Evolutionary conservation across 1,140 invertebrate genomes (phyloP), one percentile per base, ranked within the genome.

Genomic region (Coenobita brevimanus): DNA sequence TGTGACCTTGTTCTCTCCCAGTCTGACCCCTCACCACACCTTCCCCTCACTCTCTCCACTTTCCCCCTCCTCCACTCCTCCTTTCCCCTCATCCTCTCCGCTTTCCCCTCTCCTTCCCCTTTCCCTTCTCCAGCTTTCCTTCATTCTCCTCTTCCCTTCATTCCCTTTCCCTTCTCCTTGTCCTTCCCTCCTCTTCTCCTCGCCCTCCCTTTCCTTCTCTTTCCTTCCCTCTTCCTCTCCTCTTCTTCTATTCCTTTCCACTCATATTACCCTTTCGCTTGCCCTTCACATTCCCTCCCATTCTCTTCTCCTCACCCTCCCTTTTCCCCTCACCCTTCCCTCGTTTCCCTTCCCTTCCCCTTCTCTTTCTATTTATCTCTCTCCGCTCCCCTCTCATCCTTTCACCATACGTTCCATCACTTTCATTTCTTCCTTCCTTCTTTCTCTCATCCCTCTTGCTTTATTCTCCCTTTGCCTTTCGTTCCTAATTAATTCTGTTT

Each of bases 401-500:
- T 67, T 33, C n/a, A 24, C 36, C 62, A 10, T 33, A 30, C 62
- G 27, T 33, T 21, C 62, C 36, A 10, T 57, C 54, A 13, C 54
- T 57, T n/a, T 57, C 54, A 13, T 33, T 24, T 33, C 30, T 33
- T 24, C 64, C n/a, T n/a, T 67, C 64, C n/a, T n/a, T 67, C 69
- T 73, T n/a, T 67, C 64, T 67, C 64, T 67, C 64, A 8, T n/a
- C n/a, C 64, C n/a, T n/a, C n/a, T n/a, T 67, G 6, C n/a, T n/a
- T 67, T 2, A 33, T 33, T 73, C 69, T 38, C 36, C 46, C 17
- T 17, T 50, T 17, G 6, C 46, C 17, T 17, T 50, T 17, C 17
- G 6, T 24, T 24, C 8, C n/a, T 67, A 4, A 6, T n/a, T 33
- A 6, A 8, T 8, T 67, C 64, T 67, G 4, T 67, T 8, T 4